phyloP scores from a whole-genome alignment of 30 jellyfish, hydroid and myxozoan species.

The Mastigias papua region DNA sequence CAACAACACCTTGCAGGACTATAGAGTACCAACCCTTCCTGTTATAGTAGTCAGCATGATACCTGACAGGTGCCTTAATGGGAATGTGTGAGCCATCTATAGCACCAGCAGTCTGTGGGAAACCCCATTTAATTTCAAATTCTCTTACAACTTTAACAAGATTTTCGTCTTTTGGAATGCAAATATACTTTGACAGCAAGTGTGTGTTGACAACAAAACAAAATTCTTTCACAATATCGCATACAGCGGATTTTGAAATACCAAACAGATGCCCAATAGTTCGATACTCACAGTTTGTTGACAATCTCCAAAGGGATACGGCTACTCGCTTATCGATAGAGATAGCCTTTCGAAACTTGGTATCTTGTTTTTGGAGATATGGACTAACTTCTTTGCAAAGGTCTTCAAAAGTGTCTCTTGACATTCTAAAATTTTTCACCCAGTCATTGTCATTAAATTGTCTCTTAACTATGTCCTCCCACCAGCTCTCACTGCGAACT shows the following conservation, averaged over 20 bases:
- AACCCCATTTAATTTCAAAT: slow-evolving; percentile 31
- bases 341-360: slow-evolving; percentile 18
- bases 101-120: slow-evolving; percentile 52
- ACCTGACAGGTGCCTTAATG: slow-evolving; percentile 52
- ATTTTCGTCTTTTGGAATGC: slow-evolving; percentile 34
- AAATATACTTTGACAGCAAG: slow-evolving; percentile 8
- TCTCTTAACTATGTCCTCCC: slow-evolving; percentile 27
- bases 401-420: slow-evolving; percentile 2
- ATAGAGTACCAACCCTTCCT: slow-evolving; percentile 57
- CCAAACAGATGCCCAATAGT: slow-evolving; percentile 54
- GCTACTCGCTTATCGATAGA: slow-evolving; percentile 29
- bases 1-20: slow-evolving; percentile 50
- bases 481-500: slow-evolving; percentile 38
- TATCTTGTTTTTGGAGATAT: slow-evolving; percentile 21
- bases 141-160: slow-evolving; percentile 33
- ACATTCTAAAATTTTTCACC: slow-evolving; percentile 29
- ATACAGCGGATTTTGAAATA: slow-evolving; percentile 47
- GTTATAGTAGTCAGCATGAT: slow-evolving; percentile 58
- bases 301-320: slow-evolving; percentile 41
- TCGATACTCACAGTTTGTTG: slow-evolving; percentile 41
- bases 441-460: slow-evolving; percentile 13
- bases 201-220: slow-evolving; percentile 23
- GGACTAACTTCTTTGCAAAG: slow-evolving; percentile 11
- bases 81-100: slow-evolving; percentile 72
- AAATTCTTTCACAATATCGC: slow-evolving; percentile 34